Evolutionary conservation across 2,888 invertebrate species (phyloP).

Genomic region (Scaptomyza flava): DNA sequence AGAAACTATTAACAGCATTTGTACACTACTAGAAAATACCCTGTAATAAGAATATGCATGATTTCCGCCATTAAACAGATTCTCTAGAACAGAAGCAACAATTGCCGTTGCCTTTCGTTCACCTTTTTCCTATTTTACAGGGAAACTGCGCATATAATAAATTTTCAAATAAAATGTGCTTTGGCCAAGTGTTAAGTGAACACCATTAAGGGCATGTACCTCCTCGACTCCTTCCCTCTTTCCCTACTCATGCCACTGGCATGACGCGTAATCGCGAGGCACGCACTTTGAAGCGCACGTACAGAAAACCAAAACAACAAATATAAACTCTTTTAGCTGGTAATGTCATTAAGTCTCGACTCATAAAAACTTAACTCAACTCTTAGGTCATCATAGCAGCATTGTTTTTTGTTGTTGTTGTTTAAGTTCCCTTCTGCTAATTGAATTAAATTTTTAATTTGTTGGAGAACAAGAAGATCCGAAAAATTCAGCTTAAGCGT

Average conservation of each 20-base stretch:
- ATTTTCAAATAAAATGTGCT: constrained; percentile 7
- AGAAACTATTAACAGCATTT: constrained; percentile 39
- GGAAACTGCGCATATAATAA: neutral
- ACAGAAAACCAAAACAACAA: neutral
- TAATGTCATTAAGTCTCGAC: constrained; percentile 27
- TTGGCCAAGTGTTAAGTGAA: constrained; percentile 53
- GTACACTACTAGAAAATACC: constrained; percentile 6
- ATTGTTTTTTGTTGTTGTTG: constrained; percentile 1
- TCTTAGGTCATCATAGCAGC: constrained; percentile 18
- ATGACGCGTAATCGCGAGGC: constrained; percentile 22
- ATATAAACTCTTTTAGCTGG: constrained; percentile 9
- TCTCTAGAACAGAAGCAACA: neutral
- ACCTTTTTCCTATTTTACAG: neutral
- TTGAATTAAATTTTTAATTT: constrained; percentile 76
- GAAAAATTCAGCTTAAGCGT: constrained; percentile 26
- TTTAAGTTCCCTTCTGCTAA: constrained; percentile 39
- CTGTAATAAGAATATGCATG: neutral
- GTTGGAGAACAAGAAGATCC: constrained; percentile 30
- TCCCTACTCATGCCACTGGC: neutral
- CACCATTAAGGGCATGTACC: constrained; percentile 45
- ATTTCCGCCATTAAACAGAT: neutral
- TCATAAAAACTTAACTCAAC: constrained; percentile 3
- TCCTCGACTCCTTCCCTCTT: neutral
- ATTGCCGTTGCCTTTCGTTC: neutral
- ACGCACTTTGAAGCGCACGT: neutral